Evolutionary conservation across 2,888 invertebrate species (phyloP).

Genomic region (Dryomyza anilis): DNA sequence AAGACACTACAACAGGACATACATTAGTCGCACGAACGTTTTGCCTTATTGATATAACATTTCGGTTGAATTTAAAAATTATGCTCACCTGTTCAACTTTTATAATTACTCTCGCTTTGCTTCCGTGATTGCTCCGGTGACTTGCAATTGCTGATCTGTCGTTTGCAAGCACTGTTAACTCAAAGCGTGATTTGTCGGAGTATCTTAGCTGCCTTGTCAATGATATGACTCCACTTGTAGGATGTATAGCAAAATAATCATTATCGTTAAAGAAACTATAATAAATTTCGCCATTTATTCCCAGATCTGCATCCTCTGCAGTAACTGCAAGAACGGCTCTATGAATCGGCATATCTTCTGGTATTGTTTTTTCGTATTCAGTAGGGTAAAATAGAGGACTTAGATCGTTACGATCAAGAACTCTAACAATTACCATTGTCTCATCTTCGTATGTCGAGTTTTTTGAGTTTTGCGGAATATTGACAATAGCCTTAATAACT

Average conservation of each 20-base stretch:
- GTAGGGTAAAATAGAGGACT: constrained; percentile 92
- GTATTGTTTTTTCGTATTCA: constrained; percentile 83
- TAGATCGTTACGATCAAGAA: constrained; percentile 87
- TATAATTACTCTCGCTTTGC: constrained; percentile 78
- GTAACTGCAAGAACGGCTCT: constrained; percentile 77
- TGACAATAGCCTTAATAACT: constrained; percentile 74
- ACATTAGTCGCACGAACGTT: too few relatives aligned
- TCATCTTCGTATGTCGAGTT: constrained; percentile 68
- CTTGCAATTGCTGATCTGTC: constrained; percentile 74
- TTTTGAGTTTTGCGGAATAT: constrained; percentile 27
- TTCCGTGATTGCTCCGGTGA: constrained; percentile 65
- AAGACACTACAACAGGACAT: background rate
- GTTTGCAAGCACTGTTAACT: constrained; percentile 80
- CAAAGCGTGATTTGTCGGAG: constrained; percentile 72
- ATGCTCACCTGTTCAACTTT: constrained; percentile 69
- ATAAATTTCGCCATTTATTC: constrained; percentile 95
- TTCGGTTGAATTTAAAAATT: background rate
- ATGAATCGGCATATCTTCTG: constrained; percentile 87
- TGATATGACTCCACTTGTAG: constrained; percentile 86
- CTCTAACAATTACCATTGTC: constrained; percentile 71
- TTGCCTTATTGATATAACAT: background rate
- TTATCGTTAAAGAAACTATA: constrained; percentile 86
- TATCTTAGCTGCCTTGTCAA: constrained; percentile 79
- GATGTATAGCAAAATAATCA: constrained; percentile 89
- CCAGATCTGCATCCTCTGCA: constrained; percentile 95